Conservation (phyloP, 2,888 invertebrate species). For the Oligia strigilis region DNA sequence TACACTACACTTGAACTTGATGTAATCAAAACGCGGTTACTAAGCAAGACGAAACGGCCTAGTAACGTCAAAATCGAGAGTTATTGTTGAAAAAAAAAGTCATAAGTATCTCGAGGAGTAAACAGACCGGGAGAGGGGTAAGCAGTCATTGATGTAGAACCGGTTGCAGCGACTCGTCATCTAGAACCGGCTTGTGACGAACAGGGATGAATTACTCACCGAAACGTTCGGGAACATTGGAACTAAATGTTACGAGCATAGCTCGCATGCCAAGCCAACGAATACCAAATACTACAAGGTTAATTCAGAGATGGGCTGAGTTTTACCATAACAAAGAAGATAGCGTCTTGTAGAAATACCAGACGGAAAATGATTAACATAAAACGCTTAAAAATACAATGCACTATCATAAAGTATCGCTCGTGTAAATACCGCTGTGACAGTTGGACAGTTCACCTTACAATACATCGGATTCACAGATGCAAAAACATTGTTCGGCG, state of each 20-base stretch:
- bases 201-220: constrained; percentile 86
- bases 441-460: constrained; percentile 45
- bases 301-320: constrained; percentile 38
- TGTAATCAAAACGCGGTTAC: constrained; percentile 36
- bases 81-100: constrained; percentile 77
- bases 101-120: constrained; percentile 78
- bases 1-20: not conserved
- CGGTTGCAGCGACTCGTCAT: constrained; percentile 81
- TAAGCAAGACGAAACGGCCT: constrained; percentile 69
- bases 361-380: constrained; percentile 14
- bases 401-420: constrained; percentile 37
- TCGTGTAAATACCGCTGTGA: constrained; percentile 47
- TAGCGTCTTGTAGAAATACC: constrained; percentile 11
- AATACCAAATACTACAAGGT: constrained; percentile 30
- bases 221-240: constrained; percentile 78
- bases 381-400: constrained; percentile 37
- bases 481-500: constrained; percentile 78
- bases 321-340: constrained; percentile 25
- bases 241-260: constrained; percentile 68
- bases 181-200: constrained; percentile 84
- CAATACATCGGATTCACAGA: constrained; percentile 75
- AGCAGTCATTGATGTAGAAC: constrained; percentile 89
- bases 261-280: constrained; percentile 59
- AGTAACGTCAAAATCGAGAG: constrained; percentile 83
- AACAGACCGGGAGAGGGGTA: constrained; percentile 81